Conservation (phyloP, 2,888 invertebrate genomes). For the Cremastinae sp. region DNA sequence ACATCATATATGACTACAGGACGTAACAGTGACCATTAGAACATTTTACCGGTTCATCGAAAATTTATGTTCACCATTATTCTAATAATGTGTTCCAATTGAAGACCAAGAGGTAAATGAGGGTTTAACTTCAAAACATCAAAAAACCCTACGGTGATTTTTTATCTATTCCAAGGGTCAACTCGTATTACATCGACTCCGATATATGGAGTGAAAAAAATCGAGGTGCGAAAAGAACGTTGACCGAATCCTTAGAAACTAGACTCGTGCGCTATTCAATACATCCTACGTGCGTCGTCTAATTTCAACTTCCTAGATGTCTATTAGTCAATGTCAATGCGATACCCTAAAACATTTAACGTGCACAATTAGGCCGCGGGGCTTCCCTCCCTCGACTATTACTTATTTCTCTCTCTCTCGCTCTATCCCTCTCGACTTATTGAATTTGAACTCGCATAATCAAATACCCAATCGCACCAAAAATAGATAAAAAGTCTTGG, state of each 20-base stretch:
- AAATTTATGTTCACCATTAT: no score
- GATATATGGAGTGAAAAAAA: slow-evolving; percentile 44
- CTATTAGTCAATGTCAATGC: slow-evolving; percentile 54
- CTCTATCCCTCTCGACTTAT: no score
- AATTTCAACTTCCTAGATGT: slow-evolving; percentile 56
- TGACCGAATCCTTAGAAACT: slow-evolving; percentile 60
- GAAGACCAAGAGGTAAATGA: not conserved
- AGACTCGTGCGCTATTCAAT: slow-evolving; percentile 12
- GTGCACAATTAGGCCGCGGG: slow-evolving; percentile 62
- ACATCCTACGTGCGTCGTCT: slow-evolving; percentile 25
- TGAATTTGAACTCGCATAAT: slow-evolving; percentile 36
- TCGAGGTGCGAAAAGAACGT: slow-evolving; percentile 25
- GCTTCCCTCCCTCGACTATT: slow-evolving; percentile 42
- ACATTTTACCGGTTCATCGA: no score
- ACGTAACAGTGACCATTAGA: no score
- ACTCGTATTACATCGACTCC: slow-evolving; percentile 44
- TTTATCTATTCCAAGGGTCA: slow-evolving; percentile 10
- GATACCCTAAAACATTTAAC: slow-evolving; percentile 54
- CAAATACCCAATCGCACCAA: slow-evolving; percentile 2
- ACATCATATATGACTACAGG: no score
- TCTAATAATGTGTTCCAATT: no score
- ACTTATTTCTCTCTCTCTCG: slow-evolving; percentile 20
- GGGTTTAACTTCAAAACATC: slow-evolving; percentile 17
- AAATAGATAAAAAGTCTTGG: not conserved
- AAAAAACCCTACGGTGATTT: slow-evolving; percentile 47